Conservation (phyloP, 64 coral and sea anemone genomes). For the Montipora sp. region DNA sequence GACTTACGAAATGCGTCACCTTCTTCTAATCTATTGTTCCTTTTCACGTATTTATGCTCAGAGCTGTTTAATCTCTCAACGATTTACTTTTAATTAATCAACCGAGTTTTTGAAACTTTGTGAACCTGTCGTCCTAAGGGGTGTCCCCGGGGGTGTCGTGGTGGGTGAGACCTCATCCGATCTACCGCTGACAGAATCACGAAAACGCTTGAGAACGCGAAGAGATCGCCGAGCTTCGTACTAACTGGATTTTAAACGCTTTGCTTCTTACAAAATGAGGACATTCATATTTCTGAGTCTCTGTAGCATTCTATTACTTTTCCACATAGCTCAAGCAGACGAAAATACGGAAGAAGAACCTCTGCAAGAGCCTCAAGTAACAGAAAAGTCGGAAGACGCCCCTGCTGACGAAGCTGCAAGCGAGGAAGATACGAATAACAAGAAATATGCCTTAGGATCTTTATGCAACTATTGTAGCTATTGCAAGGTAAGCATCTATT, state of each 20-base stretch:
- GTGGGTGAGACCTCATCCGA: background rate
- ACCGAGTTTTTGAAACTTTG: too few relatives aligned
- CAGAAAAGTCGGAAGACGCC: constrained; percentile 5
- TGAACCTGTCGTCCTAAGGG: background rate
- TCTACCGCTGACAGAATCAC: background rate
- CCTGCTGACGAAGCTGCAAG: background rate
- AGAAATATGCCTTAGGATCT: constrained; percentile 76
- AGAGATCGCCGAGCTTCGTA: background rate
- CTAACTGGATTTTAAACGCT: background rate
- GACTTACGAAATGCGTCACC: too few relatives aligned
- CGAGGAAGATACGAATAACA: constrained; percentile 37
- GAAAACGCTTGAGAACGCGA: background rate
- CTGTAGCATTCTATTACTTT: background rate
- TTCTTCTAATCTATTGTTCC: too few relatives aligned
- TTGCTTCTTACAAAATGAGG: background rate
- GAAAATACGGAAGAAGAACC: constrained; percentile 50
- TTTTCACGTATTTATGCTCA: too few relatives aligned
- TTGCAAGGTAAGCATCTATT: constrained; percentile 82
- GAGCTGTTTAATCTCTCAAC: too few relatives aligned
- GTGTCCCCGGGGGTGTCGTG: background rate
- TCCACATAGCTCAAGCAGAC: background rate
- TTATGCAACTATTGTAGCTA: constrained; percentile 92
- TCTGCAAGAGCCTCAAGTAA: constrained; percentile 38
- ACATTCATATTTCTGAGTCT: background rate
- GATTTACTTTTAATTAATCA: too few relatives aligned